Conservation (phyloP, 2,113 vertebrate genomes). For the Calyptomena viridis region DNA sequence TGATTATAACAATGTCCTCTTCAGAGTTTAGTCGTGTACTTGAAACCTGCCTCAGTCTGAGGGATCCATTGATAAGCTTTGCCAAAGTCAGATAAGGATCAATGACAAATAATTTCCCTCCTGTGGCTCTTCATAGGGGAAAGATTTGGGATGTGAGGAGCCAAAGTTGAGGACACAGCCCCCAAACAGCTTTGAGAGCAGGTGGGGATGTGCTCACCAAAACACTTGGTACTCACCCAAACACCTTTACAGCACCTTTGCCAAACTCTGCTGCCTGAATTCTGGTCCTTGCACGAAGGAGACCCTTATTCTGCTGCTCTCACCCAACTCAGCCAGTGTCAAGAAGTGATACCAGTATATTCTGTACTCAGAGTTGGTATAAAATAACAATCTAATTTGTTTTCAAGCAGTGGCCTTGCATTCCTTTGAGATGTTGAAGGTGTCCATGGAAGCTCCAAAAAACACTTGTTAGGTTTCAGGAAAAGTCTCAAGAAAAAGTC, state of each 20-base stretch:
- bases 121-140: not conserved
- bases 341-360: accelerated
- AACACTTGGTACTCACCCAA: not conserved
- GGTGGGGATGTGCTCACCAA: not conserved
- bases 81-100: not conserved
- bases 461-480: not conserved
- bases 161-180: not conserved
- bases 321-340: accelerated
- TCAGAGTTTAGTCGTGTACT: not conserved
- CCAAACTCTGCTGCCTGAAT: not conserved
- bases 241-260: not conserved
- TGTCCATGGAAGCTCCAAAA: not conserved
- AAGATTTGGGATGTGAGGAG: not conserved
- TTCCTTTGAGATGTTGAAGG: not conserved
- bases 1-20: not conserved
- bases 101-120: not conserved
- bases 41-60: not conserved
- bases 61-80: not conserved
- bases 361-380: not conserved
- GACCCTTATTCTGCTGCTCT: not conserved
- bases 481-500: not conserved
- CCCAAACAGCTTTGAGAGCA: not conserved
- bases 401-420: not conserved
- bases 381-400: not conserved
- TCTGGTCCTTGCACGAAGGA: not conserved